These are phyloP conservation scores for Rhopalosiphum padi DNA, from an alignment of 1,140 invertebrate species.

Conservation along the genomic window DNA sequence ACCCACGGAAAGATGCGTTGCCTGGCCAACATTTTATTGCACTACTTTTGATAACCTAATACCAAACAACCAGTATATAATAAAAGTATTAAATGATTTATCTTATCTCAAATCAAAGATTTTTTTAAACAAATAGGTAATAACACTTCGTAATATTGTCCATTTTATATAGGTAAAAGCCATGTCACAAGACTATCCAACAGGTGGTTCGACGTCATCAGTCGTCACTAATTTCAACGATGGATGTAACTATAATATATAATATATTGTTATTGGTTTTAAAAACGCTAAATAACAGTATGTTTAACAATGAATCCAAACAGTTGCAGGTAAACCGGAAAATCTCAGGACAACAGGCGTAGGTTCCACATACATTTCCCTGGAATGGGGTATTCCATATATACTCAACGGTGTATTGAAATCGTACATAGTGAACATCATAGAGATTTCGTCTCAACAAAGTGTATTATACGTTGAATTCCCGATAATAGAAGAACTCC, in stretches of 20 bases:
- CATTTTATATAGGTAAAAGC: constrained; percentile 27
- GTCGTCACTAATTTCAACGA: background rate
- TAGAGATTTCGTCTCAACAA: background rate
- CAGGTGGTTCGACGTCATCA: background rate
- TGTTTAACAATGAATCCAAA: background rate
- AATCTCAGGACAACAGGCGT: background rate
- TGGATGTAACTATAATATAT: constrained; percentile 5
- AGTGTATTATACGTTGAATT: background rate
- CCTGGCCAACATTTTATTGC: constrained; percentile 14
- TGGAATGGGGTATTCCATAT: constrained; percentile 28
- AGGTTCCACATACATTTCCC: background rate
- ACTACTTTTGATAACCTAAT: background rate
- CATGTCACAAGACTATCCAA: constrained; percentile 4
- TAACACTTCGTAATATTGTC: background rate
- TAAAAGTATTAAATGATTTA: constrained; percentile 5
- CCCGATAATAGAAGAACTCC: background rate
- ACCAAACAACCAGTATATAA: constrained; percentile 4
- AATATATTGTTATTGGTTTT: background rate
- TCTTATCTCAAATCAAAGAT: background rate
- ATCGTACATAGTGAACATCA: constrained; percentile 3
- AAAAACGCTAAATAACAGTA: background rate
- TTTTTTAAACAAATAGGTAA: background rate
- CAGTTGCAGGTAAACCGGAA: constrained; percentile 31
- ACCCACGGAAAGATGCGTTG: background rate
- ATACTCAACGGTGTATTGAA: constrained; percentile 27